A percentile compares a stretch with the other conserved stretches of the same genome.
These are phyloP conservation scores for Hippocampus kuda DNA, from an alignment of 2,797 vertebrate species.

Conservation along the genomic window DNA sequence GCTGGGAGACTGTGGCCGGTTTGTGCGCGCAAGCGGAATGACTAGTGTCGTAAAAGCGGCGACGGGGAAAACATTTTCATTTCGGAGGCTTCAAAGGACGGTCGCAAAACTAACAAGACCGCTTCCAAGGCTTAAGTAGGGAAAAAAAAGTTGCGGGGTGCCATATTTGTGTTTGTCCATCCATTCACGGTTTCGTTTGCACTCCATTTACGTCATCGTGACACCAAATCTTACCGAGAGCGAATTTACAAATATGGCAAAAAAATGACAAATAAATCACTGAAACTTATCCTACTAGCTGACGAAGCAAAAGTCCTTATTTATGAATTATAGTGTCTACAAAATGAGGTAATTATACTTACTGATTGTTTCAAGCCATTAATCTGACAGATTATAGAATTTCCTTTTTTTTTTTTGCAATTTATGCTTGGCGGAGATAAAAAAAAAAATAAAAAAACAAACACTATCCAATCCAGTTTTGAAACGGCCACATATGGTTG, in stretches of 20 bases:
- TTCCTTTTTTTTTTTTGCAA: not conserved
- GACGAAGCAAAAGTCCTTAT: no score
- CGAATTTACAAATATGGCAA: not conserved
- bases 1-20: conserved; percentile 18
- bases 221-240: not conserved
- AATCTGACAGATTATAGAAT: not conserved
- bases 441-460: no score
- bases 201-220: not conserved
- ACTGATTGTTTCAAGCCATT: not conserved
- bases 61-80: conserved; percentile 18
- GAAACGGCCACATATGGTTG: no score
- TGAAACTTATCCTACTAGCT: no score
- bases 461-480: no score
- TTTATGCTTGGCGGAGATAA: not conserved
- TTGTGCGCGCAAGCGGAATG: conserved; percentile 9
- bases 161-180: not conserved
- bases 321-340: not conserved
- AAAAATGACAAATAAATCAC: no score
- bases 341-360: not conserved
- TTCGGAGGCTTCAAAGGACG: conserved; percentile 21
- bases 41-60: conserved; percentile 16
- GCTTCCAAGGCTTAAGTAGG: not conserved
- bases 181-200: not conserved
- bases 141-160: conserved; percentile 2
- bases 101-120: not conserved